Evolutionary conservation across 2,797 vertebrate species (phyloP).

Genomic region (Pseudopleuronectes americanus): DNA sequence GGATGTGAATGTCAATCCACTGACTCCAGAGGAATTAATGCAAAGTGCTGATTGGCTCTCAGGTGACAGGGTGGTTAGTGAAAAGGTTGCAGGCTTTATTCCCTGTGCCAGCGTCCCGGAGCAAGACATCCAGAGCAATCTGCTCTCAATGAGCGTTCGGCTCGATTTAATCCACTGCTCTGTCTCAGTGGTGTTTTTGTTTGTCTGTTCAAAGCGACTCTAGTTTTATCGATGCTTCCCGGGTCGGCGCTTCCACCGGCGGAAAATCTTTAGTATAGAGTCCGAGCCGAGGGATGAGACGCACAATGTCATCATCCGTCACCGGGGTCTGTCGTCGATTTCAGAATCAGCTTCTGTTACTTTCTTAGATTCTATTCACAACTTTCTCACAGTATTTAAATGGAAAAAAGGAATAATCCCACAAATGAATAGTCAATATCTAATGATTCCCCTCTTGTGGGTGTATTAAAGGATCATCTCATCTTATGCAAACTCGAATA

Average conservation of each 20-base stretch:
- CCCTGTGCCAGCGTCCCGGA: neutral
- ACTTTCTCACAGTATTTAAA: no score
- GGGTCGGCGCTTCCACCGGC: conserved; percentile 14
- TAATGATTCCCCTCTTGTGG: no score
- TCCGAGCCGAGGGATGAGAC: conserved; percentile 2
- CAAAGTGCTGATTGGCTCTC: neutral
- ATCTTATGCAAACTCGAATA: no score
- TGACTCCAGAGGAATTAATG: conserved; percentile 34
- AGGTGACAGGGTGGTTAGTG: neutral
- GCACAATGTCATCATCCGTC: conserved; percentile 18
- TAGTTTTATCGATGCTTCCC: conserved; percentile 34
- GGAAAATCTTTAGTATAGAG: conserved; percentile 23
- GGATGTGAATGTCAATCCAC: conserved; percentile 41
- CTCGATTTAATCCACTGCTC: neutral
- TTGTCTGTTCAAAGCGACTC: conserved; percentile 23
- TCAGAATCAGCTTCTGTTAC: no score
- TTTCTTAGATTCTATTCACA: no score
- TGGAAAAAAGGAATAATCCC: no score
- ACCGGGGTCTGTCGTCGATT: neutral
- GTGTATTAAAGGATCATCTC: no score
- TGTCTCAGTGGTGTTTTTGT: conserved; percentile 31
- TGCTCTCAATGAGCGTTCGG: neutral
- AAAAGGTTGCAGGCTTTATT: conserved; percentile 15
- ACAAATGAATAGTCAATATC: no score
- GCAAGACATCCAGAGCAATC: conserved; percentile 4